Percentiles rank a stretch among this genome's conserved stretches.
These are phyloP conservation scores for Acleris literana DNA, from an alignment of 2,888 invertebrate species.

Conservation along the genomic window DNA sequence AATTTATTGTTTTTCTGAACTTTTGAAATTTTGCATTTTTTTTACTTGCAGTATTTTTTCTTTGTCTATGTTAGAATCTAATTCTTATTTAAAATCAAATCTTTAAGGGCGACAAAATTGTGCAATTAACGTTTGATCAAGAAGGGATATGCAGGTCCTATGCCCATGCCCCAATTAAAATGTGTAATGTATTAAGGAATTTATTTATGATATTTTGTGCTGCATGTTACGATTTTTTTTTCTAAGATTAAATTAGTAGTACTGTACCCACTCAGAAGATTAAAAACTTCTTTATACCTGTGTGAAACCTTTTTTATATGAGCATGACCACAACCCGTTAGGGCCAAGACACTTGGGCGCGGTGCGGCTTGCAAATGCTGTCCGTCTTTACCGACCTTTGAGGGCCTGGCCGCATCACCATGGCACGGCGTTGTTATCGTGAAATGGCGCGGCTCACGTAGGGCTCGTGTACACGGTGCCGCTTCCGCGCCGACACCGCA, in stretches of 20 bases:
- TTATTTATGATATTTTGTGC: conserved; percentile 41
- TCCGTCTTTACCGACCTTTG: too few relatives aligned
- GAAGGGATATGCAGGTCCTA: conserved; percentile 70
- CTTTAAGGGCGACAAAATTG: conserved; percentile 25
- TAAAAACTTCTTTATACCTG: conserved; percentile 67
- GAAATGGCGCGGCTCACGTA: too few relatives aligned
- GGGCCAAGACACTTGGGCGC: too few relatives aligned
- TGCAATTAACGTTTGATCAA: conserved; percentile 42
- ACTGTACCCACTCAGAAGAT: conserved; percentile 53
- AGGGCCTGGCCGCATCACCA: too few relatives aligned
- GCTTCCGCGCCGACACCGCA: too few relatives aligned
- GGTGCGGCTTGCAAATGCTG: too few relatives aligned
- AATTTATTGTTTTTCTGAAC: conserved; percentile 58
- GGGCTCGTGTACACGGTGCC: too few relatives aligned
- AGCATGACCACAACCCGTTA: conserved; percentile 3
- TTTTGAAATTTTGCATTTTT: conserved; percentile 35
- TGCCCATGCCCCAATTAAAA: conserved; percentile 71
- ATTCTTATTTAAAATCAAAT: conserved; percentile 33
- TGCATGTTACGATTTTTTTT: conserved; percentile 46
- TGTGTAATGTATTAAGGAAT: conserved; percentile 39
- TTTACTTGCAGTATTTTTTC: conserved; percentile 37
- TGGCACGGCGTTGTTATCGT: too few relatives aligned
- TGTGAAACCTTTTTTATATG: conserved; percentile 57
- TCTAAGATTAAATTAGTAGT: conserved; percentile 36
- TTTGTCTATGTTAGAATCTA: conserved; percentile 32